Base-by-base conservation (phyloP, 92 coral and sea anemone genomes). In the Palythoa grandis region DNA sequence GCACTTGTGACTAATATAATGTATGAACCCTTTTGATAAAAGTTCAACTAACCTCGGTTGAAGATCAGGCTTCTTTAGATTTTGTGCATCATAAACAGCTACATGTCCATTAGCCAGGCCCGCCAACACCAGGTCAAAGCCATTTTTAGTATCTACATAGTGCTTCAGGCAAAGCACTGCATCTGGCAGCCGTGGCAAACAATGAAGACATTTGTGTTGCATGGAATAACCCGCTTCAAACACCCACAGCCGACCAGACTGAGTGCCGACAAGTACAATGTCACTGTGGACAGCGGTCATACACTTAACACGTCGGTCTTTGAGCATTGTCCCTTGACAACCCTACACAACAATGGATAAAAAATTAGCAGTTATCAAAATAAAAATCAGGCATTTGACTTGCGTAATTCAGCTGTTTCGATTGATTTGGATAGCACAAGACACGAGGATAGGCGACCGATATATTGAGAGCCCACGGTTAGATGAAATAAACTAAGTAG, bases 31-130 rank as follows among this genome's bases (percentile, higher is more conserved):
- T 43, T 43, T 8, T 43, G 53, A 72, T 47, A 72, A 39, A 14
- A 53, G 43, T 17, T 40, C 57, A 7, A 78, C 83, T 7, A 22
- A 80, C 85, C 74, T 39, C 39, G 85, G 85, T 4, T 43, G 60
- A 52, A 67, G 43, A 47, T 82, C 76, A 24, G 86, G 88, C 19
- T 82, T 50, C 67, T 54, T 72, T 14, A 96, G 76, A 14, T 89
- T 75, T 25, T 56, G 25, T 1, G 91, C 91, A 57, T 95, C 66
- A 78, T 90, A 97, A 65, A 92, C 57, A 20, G 94, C 99, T 19
- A 97, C 73, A 86, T 93, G 91, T 15, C 99, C 98, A 52, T 93
- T 91, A 37, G 97, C 98, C 14, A 95, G 90, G 52, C 99, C 99
- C 10, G 94, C 99, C 54, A 95, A 48, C 77, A 96, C 96, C 16